These are phyloP conservation scores for Drosophila triauraria DNA, from an alignment of 1,140 invertebrate genomes.

Conservation along the genomic window DNA sequence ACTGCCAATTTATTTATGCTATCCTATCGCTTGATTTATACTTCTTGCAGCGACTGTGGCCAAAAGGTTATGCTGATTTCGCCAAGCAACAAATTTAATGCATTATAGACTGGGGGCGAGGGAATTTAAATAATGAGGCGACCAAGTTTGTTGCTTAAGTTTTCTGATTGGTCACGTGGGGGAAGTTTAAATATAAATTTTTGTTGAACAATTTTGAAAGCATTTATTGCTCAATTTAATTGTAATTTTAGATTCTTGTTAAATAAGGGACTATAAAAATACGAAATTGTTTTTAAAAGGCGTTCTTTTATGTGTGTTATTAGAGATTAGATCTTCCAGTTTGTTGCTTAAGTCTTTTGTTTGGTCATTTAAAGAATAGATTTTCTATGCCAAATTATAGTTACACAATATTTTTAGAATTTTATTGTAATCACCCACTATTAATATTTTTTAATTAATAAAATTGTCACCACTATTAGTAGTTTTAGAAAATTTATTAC, in stretches of 20 bases:
- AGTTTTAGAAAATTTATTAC: not conserved
- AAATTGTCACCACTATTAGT: not conserved
- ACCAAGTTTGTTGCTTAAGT: conserved; percentile 34
- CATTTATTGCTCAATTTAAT: not conserved
- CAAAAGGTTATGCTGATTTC: conserved; percentile 56
- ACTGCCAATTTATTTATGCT: conserved; percentile 56
- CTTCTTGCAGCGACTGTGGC: conserved; percentile 14
- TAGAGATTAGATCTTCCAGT: conserved; percentile 13
- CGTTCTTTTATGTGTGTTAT: not conserved
- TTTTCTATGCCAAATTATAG: not conserved
- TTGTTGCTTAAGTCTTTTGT: conserved; percentile 65
- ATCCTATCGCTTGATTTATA: conserved; percentile 49
- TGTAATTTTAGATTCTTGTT: not conserved
- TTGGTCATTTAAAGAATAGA: not conserved
- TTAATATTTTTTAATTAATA: too few species aligned
- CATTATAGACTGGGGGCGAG: conserved; percentile 40
- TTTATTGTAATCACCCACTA: not conserved
- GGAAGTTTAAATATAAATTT: conserved; percentile 1
- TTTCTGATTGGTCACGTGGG: not conserved
- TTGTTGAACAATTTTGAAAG: conserved; percentile 2
- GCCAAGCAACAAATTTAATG: conserved; percentile 53
- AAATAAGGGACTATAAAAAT: too few species aligned
- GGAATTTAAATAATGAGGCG: conserved; percentile 15
- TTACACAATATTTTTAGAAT: too few species aligned
- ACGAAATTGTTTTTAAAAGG: not conserved